Base-by-base conservation (phyloP, 2,797 vertebrate species). In the Typhlichthys eigenmanni region DNA sequence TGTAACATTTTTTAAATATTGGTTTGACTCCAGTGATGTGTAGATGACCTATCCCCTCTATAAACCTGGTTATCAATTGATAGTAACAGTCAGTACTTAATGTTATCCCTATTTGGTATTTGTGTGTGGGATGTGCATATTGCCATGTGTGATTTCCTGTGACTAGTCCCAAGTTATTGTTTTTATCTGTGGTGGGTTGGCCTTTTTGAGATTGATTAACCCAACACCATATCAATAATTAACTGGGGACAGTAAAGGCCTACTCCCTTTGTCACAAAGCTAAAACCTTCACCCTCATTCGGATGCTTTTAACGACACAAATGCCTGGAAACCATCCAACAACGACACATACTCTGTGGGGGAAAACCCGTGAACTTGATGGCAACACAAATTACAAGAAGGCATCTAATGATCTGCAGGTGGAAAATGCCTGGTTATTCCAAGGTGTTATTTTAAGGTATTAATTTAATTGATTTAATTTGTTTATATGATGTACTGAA, bases 181-280 rank as follows among this genome's bases (percentile, higher is more conserved):
- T 76, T 71, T 75, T 89, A 74, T 79, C 47, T 0, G 61, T 1
- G 0, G 24, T 5, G 3, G 67, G 78, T 82, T 72, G 62, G 80
- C 84, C 19, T 64, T 62, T 58, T 56, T 47, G 67, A 51, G 50
- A 70, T 59, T 87, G 80, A 87, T 90, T 92, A 89, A 90, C 89
- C 75, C 63, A 61, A 54, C 49, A 55, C 17, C 13, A 50, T 61
- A 82, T 88, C 74, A 91, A 90, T 91, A 85, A 92, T 90, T 92
- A 88, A 91, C 90, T 5, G 47, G 1, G 62, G 70, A 75, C 82
- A 79, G 83, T 87, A 88, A 89, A 84, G 60, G 19, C 73, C 66
- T 61, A 72, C 83, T 0, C 80, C 74, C 86, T 84, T 71, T 76
- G 76, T 75, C 80, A 83, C 84, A 82, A 73, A 70, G 74, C 55